Evolutionary conservation across 2,888 invertebrate species (phyloP).

Genomic region (Pseudoips prasinana): DNA sequence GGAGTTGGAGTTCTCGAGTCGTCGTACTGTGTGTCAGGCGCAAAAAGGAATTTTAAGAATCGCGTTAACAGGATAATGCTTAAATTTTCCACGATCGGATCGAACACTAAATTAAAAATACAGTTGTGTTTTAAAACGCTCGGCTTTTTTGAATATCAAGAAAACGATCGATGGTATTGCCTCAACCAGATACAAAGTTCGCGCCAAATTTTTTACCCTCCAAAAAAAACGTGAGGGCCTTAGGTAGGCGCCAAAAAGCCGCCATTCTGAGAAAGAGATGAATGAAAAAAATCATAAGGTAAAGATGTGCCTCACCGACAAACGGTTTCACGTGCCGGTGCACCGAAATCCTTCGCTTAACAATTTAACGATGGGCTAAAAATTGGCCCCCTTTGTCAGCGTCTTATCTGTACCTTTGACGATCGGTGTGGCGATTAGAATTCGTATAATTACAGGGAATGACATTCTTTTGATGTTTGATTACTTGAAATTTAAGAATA

Average conservation of each 20-base stretch:
- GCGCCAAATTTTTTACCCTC: conserved; percentile 47
- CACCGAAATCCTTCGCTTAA: conserved; percentile 61
- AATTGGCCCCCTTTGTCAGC: conserved; percentile 39
- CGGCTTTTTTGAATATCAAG: neutral
- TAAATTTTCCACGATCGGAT: no score
- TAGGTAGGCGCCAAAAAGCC: conserved; percentile 74
- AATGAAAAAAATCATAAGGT: conserved; percentile 72
- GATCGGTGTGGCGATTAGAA: conserved; percentile 34
- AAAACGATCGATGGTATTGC: conserved; percentile 11
- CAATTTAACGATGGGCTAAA: conserved; percentile 58
- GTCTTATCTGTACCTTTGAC: conserved; percentile 40
- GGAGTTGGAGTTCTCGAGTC: no score
- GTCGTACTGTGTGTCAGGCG: no score
- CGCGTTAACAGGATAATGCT: no score
- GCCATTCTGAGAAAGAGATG: conserved; percentile 72
- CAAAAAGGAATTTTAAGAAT: no score
- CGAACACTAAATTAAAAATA: no score
- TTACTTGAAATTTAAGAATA: conserved; percentile 13
- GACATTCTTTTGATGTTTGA: conserved; percentile 30
- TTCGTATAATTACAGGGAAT: conserved; percentile 33
- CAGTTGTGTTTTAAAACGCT: neutral
- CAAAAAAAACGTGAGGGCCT: conserved; percentile 46
- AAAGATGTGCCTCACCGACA: conserved; percentile 56
- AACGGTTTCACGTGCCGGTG: conserved; percentile 75
- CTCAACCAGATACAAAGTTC: conserved; percentile 34